These are phyloP conservation scores for Dusona sp. DNA, from an alignment of 2,888 invertebrate genomes.

Conservation along the genomic window DNA sequence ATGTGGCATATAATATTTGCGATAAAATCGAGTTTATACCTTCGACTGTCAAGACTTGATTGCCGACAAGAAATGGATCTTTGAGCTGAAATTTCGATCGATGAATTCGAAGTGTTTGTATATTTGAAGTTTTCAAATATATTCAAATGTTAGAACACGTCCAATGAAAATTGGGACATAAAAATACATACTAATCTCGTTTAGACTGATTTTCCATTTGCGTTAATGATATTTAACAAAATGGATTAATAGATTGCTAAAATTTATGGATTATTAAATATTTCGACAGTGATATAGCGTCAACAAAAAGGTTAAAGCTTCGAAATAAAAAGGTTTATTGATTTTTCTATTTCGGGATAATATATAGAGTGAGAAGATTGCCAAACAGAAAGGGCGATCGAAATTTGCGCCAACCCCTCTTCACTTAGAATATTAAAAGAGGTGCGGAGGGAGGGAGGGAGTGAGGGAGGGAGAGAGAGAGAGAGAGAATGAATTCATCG, in stretches of 20 bases:
- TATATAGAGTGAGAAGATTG: neutral
- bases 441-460: slow-evolving; percentile 47
- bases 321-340: neutral
- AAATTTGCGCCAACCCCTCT: slow-evolving; percentile 5
- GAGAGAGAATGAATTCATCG: slow-evolving; percentile 41
- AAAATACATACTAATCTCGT: neutral
- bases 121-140: no score
- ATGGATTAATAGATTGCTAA: neutral
- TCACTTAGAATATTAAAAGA: slow-evolving; percentile 40
- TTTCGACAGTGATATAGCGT: neutral
- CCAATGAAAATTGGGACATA: neutral
- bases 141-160: no score
- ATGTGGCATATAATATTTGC: neutral
- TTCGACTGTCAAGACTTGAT: neutral
- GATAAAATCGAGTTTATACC: neutral
- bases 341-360: neutral
- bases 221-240: neutral
- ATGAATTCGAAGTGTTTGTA: neutral
- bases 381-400: neutral
- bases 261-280: neutral
- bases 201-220: no score
- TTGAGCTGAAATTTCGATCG: neutral
- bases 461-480: neutral
- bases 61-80: neutral
- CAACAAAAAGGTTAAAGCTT: neutral